phyloP scores from a whole-genome alignment of 2,888 invertebrate genomes.

The Leptogaster cylindrica region DNA sequence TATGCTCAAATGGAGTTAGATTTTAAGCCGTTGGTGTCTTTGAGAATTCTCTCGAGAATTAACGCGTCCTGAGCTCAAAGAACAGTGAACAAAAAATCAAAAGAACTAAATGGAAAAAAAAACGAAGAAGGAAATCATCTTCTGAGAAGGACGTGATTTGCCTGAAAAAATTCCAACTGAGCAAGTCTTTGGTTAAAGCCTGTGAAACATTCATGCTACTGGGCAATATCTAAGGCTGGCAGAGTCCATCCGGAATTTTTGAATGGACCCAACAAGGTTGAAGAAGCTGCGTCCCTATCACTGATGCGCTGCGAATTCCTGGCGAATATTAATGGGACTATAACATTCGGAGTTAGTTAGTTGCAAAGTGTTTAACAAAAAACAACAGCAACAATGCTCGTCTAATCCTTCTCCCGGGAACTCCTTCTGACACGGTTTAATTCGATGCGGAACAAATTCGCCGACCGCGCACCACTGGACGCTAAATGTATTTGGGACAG shows the following conservation, averaged over 20 bases:
- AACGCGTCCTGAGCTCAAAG: conserved; percentile 3
- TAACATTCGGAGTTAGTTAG: too few relatives aligned
- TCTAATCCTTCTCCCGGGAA: too few relatives aligned
- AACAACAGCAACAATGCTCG: too few relatives aligned
- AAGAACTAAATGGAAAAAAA: too few relatives aligned
- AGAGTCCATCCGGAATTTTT: conserved; percentile 20
- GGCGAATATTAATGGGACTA: conserved; percentile 1
- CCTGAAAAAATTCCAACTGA: conserved; percentile 12
- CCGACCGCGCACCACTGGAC: too few relatives aligned
- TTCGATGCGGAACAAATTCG: too few relatives aligned
- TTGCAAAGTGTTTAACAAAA: too few relatives aligned
- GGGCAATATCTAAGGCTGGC: neutral
- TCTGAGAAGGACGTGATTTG: conserved; percentile 45
- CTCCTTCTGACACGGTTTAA: too few relatives aligned
- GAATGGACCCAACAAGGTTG: conserved; percentile 31
- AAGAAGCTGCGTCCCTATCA: too few relatives aligned
- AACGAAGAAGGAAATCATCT: too few relatives aligned
- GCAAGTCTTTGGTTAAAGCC: neutral
- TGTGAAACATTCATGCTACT: conserved; percentile 1
- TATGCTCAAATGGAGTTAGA: conserved; percentile 37
- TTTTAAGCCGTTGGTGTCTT: conserved; percentile 44
- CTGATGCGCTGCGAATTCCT: neutral
- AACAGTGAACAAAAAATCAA: conserved; percentile 42
- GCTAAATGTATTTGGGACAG: too few relatives aligned
- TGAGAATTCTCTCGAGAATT: conserved; percentile 34